Percentiles rank a stretch among this genome's conserved stretches.
Evolutionary conservation across 2,888 invertebrate genomes (phyloP).

Genomic region (Tipula unca): DNA sequence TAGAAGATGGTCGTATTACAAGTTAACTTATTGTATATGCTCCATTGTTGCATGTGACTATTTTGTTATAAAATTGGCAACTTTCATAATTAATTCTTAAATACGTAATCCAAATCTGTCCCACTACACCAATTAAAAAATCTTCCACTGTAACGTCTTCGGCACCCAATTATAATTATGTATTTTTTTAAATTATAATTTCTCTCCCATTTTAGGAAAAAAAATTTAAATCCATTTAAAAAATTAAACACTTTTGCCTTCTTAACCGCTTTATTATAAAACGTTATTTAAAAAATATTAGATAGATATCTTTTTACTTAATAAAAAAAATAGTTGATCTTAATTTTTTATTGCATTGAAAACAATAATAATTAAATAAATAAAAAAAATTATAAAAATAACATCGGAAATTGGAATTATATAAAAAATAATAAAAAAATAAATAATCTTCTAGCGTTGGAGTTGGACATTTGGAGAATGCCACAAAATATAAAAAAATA

Average conservation of each 20-base stretch:
- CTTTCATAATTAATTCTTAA: too few species aligned
- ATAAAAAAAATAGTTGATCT: neutral
- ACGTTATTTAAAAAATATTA: neutral
- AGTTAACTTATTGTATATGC: too few species aligned
- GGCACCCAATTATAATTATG: neutral
- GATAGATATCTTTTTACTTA: neutral
- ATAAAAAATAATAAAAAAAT: neutral
- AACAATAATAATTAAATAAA: constrained; percentile 8
- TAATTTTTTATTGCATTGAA: constrained; percentile 8
- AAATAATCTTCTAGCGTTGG: constrained; percentile 19
- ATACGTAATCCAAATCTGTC: too few species aligned
- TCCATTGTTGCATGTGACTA: too few species aligned
- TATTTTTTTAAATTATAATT: neutral
- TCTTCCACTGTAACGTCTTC: neutral
- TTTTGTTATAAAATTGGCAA: neutral
- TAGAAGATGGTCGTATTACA: too few species aligned
- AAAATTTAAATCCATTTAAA: neutral
- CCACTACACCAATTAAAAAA: neutral
- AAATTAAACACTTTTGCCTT: neutral
- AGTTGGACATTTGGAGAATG: constrained; percentile 3
- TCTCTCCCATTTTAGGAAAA: neutral
- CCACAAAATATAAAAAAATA: neutral
- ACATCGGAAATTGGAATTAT: neutral
- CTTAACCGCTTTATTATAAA: neutral
- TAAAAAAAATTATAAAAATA: neutral